Conservation (phyloP, 2,888 invertebrate genomes). For the Cheilosia pagana region DNA sequence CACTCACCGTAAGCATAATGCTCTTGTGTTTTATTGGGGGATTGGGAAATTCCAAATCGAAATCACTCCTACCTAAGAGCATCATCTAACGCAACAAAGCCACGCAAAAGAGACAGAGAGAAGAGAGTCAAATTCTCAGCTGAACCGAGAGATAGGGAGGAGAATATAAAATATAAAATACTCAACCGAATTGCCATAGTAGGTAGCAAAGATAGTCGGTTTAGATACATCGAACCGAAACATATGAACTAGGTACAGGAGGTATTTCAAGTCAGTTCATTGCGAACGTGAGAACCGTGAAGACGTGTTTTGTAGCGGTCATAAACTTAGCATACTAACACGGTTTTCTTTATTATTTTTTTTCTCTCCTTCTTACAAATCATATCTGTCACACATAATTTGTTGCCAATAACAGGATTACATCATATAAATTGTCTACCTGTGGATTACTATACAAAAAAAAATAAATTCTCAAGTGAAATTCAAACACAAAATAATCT, state of each 20-base stretch:
- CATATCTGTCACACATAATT: constrained; percentile 33
- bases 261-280: constrained; percentile 80
- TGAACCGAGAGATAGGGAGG: neutral
- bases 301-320: constrained; percentile 79
- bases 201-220: constrained; percentile 77
- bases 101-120: neutral
- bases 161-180: constrained; percentile 8
- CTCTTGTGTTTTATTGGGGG: constrained; percentile 2
- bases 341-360: constrained; percentile 65
- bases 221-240: constrained; percentile 79
- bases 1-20: neutral
- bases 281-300: constrained; percentile 83
- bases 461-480: constrained; percentile 41
- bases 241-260: constrained; percentile 77
- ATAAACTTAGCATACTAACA: constrained; percentile 54
- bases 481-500: constrained; percentile 47
- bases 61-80: neutral
- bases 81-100: neutral
- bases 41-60: constrained; percentile 21
- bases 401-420: constrained; percentile 45
- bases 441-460: constrained; percentile 49
- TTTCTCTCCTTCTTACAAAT: constrained; percentile 32
- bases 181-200: constrained; percentile 48
- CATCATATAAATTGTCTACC: constrained; percentile 49
- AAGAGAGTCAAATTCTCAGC: neutral